Base-by-base conservation (phyloP, 2,888 invertebrate species). In the Cremastinae sp. region DNA sequence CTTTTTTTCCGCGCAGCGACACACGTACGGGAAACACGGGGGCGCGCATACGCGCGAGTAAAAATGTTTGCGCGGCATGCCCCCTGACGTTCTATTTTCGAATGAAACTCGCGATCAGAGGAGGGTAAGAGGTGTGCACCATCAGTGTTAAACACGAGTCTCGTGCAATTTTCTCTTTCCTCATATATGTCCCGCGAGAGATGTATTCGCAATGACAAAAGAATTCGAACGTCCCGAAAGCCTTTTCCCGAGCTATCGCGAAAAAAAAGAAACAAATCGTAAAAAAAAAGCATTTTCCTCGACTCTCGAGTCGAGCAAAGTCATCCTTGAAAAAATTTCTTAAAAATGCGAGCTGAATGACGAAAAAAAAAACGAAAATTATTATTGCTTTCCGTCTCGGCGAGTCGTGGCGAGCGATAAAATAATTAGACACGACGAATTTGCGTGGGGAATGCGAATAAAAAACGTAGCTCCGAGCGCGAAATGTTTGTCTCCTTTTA, bases 21-120 rank as follows among this genome's bases (percentile, higher is more conserved):
- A 28, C 28, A 28, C 28, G 28, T 28, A 28, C 28, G 28, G 28
- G 28, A 28, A n/a, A 28, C 28, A 28, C 28, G 5, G 28, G 5
- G 5, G 28, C 28, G 2, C 28, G 28, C 28, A 28, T 28, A 16
- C 45, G 22, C 85, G 78, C 78, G 84, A 82, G 81, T 81, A 86
- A 87, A 86, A 86, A 86, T 85, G 82, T 45, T 58, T 83, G 80
- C 82, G 79, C 79, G 83, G 82, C 85, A 83, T 84, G 85, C 83
- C 83, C 81, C 83, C 83, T 84, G 82, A 84, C 83, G 82, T 86
- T 87, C 87, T 87, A 87, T 87, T 86, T 87, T 85, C 84, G 87
- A 86, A 85, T 85, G 84, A 85, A 86, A 86, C 83, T 80, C 82
- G 82, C 82, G 83, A 86, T 84, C 84, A 72, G 82, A 82, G 81